Percentiles rank a stretch among this genome's conserved stretches.
phyloP scores from a whole-genome alignment of 2,113 vertebrate genomes.

The Mastomys coucha region DNA sequence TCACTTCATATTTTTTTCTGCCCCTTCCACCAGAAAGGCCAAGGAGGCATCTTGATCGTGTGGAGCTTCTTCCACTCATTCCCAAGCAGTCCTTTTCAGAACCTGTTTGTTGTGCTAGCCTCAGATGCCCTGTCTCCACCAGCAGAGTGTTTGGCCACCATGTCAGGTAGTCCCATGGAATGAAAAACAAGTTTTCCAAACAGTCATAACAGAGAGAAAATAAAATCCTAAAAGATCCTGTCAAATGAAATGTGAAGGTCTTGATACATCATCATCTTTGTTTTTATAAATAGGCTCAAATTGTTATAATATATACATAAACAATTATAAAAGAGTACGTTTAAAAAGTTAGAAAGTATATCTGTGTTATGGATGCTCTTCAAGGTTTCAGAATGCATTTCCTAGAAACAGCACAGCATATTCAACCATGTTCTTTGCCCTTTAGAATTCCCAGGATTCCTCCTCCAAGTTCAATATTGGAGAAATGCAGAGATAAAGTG shows the following conservation, averaged over 20 bases:
- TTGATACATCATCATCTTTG: background rate
- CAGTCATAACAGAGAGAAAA: background rate
- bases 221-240: background rate
- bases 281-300: background rate
- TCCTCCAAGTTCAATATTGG: background rate
- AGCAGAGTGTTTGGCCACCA: background rate
- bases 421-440: background rate
- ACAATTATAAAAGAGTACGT: background rate
- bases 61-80: background rate
- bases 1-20: background rate
- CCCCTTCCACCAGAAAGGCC: background rate
- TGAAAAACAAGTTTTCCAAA: background rate
- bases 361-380: background rate
- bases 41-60: background rate
- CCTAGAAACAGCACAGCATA: background rate
- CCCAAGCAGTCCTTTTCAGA: background rate
- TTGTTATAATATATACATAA: background rate
- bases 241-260: background rate
- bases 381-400: background rate
- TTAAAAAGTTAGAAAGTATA: background rate
- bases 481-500: slow-evolving; percentile 2
- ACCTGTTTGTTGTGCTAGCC: background rate
- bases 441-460: background rate
- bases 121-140: background rate
- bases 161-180: background rate